phyloP scores from a whole-genome alignment of 1,140 invertebrate species.

The Diorhabda carinulata region DNA sequence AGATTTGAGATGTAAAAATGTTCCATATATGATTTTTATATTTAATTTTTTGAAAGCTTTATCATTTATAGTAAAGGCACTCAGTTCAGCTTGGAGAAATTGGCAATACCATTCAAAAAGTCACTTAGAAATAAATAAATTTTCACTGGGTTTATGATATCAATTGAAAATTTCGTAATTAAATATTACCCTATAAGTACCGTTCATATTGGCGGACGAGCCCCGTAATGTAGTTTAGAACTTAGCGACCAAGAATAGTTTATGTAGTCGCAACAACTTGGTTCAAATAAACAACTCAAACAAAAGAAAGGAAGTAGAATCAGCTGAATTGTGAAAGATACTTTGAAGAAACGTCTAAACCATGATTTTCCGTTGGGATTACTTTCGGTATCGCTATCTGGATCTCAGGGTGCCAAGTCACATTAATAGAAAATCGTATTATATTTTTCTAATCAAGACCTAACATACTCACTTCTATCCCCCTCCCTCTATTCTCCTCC shows the following conservation, averaged over 20 bases:
- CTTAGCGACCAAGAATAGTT: conserved; percentile 76
- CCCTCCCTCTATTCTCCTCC: background rate
- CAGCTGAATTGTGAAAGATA: conserved; percentile 76
- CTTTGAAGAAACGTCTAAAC: conserved; percentile 71
- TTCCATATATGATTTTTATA: no score
- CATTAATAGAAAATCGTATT: background rate
- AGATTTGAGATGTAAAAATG: no score
- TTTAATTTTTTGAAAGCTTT: no score
- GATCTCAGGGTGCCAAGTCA: conserved; percentile 38
- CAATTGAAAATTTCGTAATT: no score
- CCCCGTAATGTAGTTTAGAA: conserved; percentile 78
- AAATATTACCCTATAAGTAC: conserved; percentile 7
- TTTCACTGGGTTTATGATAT: no score
- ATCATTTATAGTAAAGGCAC: no score
- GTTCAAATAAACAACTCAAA: conserved; percentile 76
- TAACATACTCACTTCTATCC: background rate
- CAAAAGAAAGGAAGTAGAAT: conserved; percentile 77
- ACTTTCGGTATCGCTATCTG: conserved; percentile 51
- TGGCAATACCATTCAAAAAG: no score
- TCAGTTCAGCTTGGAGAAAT: no score
- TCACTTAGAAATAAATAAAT: no score
- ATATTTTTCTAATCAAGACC: background rate
- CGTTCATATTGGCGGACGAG: conserved; percentile 64
- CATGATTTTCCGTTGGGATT: conserved; percentile 51
- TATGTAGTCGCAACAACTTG: conserved; percentile 78